Evolutionary conservation across 1,140 invertebrate species (phyloP).

Genomic region (Drosophila mayri): DNA sequence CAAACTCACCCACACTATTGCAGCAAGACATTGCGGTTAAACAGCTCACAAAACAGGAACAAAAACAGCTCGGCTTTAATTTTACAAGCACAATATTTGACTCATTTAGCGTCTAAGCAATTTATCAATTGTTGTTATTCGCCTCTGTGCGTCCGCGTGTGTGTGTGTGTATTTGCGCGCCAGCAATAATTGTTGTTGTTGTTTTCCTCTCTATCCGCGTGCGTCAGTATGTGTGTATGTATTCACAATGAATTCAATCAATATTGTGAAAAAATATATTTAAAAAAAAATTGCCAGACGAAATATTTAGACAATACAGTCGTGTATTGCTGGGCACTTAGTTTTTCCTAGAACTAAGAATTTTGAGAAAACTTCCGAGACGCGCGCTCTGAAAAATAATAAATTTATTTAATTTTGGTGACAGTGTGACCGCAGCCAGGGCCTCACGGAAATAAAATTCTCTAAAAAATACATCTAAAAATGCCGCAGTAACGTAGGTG

Average conservation of each 20-base stretch:
- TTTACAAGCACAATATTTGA: conserved; percentile 21
- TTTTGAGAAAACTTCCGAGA: neutral
- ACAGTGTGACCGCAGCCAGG: neutral
- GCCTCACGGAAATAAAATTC: neutral
- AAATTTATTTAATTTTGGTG: conserved; percentile 11
- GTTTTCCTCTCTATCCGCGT: conserved; percentile 33
- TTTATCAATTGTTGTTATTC: conserved; percentile 40
- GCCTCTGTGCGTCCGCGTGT: conserved; percentile 6
- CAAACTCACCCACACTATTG: conserved; percentile 31
- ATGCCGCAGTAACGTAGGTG: neutral
- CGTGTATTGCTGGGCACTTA: neutral
- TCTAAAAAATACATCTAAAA: neutral
- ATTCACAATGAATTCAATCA: conserved; percentile 44
- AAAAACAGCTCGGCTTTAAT: conserved; percentile 6
- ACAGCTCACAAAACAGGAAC: neutral
- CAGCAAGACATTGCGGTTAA: conserved; percentile 29
- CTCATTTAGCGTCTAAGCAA: conserved; percentile 51
- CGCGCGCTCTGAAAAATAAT: conserved; percentile 26
- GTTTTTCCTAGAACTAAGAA: conserved; percentile 6
- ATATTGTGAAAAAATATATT: conserved; percentile 30
- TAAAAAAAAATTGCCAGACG: conserved; percentile 9
- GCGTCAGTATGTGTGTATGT: conserved; percentile 17
- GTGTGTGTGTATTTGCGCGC: conserved; percentile 49
- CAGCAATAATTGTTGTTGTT: conserved; percentile 36
- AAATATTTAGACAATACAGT: conserved; percentile 5